phyloP scores from a whole-genome alignment of 1,140 invertebrate genomes.

The Lethocerus indicus region DNA sequence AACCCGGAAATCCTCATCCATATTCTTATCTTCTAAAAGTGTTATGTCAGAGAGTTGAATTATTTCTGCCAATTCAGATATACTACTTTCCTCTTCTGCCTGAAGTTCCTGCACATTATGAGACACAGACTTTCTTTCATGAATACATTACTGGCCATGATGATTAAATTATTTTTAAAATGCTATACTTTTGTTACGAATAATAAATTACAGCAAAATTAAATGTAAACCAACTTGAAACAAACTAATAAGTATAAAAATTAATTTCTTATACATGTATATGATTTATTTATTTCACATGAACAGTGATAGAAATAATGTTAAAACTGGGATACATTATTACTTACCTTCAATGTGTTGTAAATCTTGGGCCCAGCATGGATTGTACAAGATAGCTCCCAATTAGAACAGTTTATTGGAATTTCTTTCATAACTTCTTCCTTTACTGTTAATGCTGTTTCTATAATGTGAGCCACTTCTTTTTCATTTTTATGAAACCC shows the following conservation, averaged over 20 bases:
- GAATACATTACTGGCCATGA: neutral
- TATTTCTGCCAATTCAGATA: conserved; percentile 15
- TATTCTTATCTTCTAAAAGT: neutral
- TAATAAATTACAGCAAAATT: neutral
- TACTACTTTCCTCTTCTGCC: conserved; percentile 2
- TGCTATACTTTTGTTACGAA: neutral
- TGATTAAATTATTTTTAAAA: neutral
- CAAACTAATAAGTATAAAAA: neutral
- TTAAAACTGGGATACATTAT: no score
- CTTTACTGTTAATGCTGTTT: conserved; percentile 7
- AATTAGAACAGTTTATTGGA: conserved; percentile 10
- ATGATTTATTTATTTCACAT: neutral
- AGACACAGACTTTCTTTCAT: neutral
- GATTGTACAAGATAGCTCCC: conserved; percentile 4
- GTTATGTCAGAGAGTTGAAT: conserved; percentile 12
- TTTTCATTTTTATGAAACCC: neutral
- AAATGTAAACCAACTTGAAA: neutral
- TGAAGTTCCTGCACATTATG: conserved; percentile 9
- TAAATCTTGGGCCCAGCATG: conserved; percentile 3
- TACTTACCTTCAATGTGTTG: conserved; percentile 7
- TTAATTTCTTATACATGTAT: neutral
- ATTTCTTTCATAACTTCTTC: conserved; percentile 3
- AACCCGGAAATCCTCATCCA: neutral
- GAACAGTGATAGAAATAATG: neutral
- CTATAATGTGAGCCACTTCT: conserved; percentile 6